phyloP scores from a whole-genome alignment of 2,888 invertebrate species.

The Polyploca ridens region DNA sequence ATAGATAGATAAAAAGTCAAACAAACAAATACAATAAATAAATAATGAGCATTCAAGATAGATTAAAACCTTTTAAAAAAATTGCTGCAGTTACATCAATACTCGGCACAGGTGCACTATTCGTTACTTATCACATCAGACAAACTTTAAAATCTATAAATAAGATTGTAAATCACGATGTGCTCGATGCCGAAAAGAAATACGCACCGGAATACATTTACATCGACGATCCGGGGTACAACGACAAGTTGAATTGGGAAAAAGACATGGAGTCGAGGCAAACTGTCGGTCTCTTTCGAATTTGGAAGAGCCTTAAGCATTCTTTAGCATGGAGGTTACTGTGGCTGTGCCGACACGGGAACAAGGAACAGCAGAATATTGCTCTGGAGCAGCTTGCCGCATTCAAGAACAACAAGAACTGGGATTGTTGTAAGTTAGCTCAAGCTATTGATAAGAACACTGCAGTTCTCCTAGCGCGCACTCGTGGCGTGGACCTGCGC shows the following conservation, averaged over 20 bases:
- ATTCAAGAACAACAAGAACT: constrained; percentile 87
- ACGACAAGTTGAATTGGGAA: constrained; percentile 54
- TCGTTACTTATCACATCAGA: constrained; percentile 60
- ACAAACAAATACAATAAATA: background rate
- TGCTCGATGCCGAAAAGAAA: constrained; percentile 72
- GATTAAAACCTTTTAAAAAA: constrained; percentile 54
- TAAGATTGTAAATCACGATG: constrained; percentile 67
- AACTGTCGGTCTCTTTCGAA: constrained; percentile 61
- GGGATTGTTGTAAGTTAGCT: constrained; percentile 90
- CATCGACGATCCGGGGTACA: constrained; percentile 74
- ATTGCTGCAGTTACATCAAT: constrained; percentile 56
- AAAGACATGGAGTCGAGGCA: constrained; percentile 53
- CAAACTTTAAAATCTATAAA: constrained; percentile 56
- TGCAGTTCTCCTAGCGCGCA: constrained; percentile 91
- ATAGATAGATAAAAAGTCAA: background rate
- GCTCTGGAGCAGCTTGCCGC: constrained; percentile 87
- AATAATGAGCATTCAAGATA: constrained; percentile 63
- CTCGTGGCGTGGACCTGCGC: constrained; percentile 87
- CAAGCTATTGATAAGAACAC: constrained; percentile 91
- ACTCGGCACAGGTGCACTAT: constrained; percentile 51
- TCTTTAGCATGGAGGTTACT: constrained; percentile 87
- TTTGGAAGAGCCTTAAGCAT: constrained; percentile 87
- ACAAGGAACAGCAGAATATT: constrained; percentile 84
- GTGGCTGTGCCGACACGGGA: constrained; percentile 87
- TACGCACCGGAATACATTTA: constrained; percentile 74